phyloP scores from a whole-genome alignment of 2,113 vertebrate species.

The Connochaetes taurinus region DNA sequence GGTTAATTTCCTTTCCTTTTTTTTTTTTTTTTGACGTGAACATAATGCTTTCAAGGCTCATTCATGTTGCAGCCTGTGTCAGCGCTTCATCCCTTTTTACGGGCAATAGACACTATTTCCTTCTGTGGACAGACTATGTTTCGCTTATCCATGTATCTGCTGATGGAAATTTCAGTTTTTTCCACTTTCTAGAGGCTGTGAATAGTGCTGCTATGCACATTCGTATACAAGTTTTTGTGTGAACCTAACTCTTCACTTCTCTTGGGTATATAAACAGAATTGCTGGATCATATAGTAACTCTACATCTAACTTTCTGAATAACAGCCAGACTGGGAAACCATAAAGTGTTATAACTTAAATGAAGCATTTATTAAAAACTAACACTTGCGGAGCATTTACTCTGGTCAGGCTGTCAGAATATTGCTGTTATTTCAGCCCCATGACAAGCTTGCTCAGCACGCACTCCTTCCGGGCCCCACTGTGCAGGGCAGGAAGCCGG shows the following conservation, averaged over 20 bases:
- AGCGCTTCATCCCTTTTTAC: rapidly evolving
- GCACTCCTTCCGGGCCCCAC: rapidly evolving
- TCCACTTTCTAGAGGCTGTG: background rate
- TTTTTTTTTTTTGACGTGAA: background rate
- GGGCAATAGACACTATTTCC: rapidly evolving
- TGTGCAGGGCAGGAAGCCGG: background rate
- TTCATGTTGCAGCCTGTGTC: rapidly evolving
- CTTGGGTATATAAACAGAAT: background rate
- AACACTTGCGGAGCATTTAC: no score
- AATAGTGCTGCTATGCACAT: background rate
- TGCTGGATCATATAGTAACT: background rate
- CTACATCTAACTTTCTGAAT: background rate
- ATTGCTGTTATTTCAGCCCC: background rate
- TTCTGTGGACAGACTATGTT: no score
- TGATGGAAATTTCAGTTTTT: rapidly evolving
- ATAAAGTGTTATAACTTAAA: background rate
- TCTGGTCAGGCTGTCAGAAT: background rate
- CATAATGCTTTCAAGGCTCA: background rate
- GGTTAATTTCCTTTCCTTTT: background rate
- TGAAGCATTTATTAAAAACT: background rate
- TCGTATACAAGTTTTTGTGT: rapidly evolving
- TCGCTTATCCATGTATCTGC: background rate
- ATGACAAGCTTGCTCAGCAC: rapidly evolving
- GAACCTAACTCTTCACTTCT: background rate
- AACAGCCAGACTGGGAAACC: background rate